Percentiles rank a stretch among this genome's conserved stretches.
Conservation (phyloP, 2,113 vertebrate species). For the Lathamus discolor region DNA sequence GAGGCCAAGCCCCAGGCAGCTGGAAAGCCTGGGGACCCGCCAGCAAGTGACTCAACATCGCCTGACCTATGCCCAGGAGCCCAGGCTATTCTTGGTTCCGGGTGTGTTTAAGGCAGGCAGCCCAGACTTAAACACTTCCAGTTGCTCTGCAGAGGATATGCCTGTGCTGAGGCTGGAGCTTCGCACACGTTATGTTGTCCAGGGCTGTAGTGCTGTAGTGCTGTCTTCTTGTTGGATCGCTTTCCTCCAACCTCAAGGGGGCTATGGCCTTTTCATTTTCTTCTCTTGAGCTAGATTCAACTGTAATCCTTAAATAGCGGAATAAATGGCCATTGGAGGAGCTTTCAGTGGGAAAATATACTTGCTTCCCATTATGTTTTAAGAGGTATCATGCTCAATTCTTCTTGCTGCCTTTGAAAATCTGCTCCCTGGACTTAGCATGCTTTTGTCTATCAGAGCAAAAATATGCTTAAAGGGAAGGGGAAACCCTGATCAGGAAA, state of each 20-base stretch:
- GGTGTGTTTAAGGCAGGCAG: not conserved
- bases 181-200: accelerated
- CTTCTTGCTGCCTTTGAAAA: not conserved
- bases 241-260: not conserved
- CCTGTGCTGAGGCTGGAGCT: not conserved
- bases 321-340: not conserved
- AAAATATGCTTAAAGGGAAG: not conserved
- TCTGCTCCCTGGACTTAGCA: not conserved
- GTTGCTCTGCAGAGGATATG: not conserved
- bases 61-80: constrained; percentile 22
- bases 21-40: not conserved
- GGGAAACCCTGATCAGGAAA: not conserved
- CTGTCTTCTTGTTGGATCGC: accelerated
- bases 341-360: not conserved
- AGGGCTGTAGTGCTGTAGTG: accelerated
- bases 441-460: not conserved
- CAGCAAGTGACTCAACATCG: constrained; percentile 58
- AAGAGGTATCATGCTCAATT: not conserved
- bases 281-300: not conserved
- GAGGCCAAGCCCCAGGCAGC: not conserved
- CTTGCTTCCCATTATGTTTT: not conserved
- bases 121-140: not conserved
- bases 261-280: not conserved
- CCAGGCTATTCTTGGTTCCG: constrained; percentile 14
- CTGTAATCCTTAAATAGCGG: not conserved